Percentiles rank a stretch among this genome's conserved stretches.
Evolutionary conservation across 2,797 vertebrate species (phyloP).

Genomic region (Iguana delicatissima): DNA sequence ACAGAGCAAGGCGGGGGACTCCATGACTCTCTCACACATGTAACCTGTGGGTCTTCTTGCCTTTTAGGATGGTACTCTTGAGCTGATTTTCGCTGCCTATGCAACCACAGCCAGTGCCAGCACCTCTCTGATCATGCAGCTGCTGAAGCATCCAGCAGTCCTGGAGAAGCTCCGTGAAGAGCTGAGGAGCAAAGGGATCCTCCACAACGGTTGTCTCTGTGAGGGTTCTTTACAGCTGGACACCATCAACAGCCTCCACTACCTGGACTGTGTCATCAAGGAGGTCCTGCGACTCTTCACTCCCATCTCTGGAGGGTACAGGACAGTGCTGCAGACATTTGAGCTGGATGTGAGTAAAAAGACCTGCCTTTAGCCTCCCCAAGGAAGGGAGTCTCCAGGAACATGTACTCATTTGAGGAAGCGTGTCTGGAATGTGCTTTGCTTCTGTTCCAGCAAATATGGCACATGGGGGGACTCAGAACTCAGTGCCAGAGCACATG

Average conservation of each 20-base stretch:
- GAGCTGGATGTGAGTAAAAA: conserved; percentile 92
- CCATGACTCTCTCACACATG: no score
- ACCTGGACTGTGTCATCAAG: conserved; percentile 98
- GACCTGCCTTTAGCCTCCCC: no score
- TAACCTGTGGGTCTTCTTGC: rapidly evolving
- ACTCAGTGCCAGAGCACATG: not conserved
- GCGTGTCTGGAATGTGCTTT: rapidly evolving
- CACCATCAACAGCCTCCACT: conserved; percentile 88
- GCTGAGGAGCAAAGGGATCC: conserved; percentile 87
- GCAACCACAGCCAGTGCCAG: conserved; percentile 96
- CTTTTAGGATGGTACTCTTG: conserved; percentile 87
- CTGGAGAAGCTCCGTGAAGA: conserved; percentile 95
- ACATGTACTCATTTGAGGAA: not conserved
- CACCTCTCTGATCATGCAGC: conserved; percentile 97
- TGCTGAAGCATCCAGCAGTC: conserved; percentile 91
- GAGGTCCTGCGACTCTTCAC: conserved; percentile 96
- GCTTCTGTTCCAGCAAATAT: no score
- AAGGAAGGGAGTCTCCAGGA: no score
- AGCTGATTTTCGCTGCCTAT: conserved; percentile 95
- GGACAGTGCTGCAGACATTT: conserved; percentile 97
- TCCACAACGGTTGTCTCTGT: conserved; percentile 92
- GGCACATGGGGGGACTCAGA: not conserved
- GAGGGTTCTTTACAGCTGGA: conserved; percentile 90
- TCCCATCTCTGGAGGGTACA: conserved; percentile 94
- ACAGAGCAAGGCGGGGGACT: not conserved